phyloP scores from a whole-genome alignment of 1,140 invertebrate genomes.

The Camponotus floridanus region DNA sequence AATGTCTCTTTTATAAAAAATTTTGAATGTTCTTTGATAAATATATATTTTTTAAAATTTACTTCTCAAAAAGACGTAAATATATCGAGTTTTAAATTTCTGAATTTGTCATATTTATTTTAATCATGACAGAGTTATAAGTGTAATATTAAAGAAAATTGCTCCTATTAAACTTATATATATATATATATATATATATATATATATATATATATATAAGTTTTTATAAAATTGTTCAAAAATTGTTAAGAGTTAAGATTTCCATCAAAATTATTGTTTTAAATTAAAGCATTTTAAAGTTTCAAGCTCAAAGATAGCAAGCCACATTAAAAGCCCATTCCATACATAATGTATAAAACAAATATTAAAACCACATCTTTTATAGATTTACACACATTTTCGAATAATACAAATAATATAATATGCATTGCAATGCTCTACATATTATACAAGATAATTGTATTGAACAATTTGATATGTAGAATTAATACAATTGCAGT shows the following conservation, averaged over 20 bases:
- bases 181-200: conserved; percentile 12
- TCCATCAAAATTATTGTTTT: conserved; percentile 17
- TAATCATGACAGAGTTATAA: neutral
- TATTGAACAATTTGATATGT: neutral
- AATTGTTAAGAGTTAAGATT: conserved; percentile 20
- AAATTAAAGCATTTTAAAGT: conserved; percentile 31
- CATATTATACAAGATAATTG: conserved; percentile 1
- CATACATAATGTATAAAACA: conserved; percentile 29
- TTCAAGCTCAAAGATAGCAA: conserved; percentile 18
- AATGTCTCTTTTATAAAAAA: neutral
- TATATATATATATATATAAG: conserved; percentile 24
- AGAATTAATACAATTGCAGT: conserved; percentile 37
- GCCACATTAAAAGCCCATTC: conserved; percentile 50
- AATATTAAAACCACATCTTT: neutral
- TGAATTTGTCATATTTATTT: conserved; percentile 7
- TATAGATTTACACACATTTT: neutral
- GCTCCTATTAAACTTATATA: conserved; percentile 23
- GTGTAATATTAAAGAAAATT: conserved; percentile 21
- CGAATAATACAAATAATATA: conserved; percentile 2
- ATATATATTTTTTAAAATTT: conserved; percentile 8
- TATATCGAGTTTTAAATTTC: neutral
- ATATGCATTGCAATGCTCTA: neutral
- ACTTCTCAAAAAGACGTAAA: neutral
- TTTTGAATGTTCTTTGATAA: neutral
- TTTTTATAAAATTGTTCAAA: conserved; percentile 19